Conservation (phyloP, 2,797 vertebrate genomes). For the Pantherophis alleghaniensis region DNA sequence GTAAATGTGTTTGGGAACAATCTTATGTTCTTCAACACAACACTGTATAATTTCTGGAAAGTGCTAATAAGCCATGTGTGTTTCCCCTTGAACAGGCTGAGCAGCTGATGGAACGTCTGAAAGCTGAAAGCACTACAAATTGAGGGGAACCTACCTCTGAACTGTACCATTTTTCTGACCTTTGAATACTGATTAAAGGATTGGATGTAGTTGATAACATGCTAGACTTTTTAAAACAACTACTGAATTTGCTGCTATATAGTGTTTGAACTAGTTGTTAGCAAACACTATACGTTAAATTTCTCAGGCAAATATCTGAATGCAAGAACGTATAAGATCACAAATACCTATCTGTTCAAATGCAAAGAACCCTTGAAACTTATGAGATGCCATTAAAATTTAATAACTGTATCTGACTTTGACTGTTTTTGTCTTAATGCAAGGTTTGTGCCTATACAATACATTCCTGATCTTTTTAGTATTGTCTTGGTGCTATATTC, state of each 20-base stretch:
- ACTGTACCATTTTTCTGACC: not conserved
- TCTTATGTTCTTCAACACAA: not conserved
- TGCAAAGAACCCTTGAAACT: not conserved
- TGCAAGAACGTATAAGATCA: conserved; percentile 11
- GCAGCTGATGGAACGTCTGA: conserved; percentile 86
- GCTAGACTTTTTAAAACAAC: conserved; percentile 15
- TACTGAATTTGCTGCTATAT: conserved; percentile 14
- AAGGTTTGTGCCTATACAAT: conserved; percentile 23
- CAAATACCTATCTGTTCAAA: not conserved
- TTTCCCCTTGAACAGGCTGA: conserved; percentile 81
- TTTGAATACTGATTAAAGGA: conserved; percentile 40
- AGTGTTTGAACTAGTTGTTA: not conserved
- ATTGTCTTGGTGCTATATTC: conserved; percentile 46
- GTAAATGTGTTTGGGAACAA: not conserved
- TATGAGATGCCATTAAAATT: conserved; percentile 2
- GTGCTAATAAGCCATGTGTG: not conserved
- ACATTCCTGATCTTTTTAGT: conserved; percentile 14
- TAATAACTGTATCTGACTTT: conserved; percentile 1
- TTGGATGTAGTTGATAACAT: conserved; percentile 47
- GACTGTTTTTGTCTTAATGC: conserved; percentile 11
- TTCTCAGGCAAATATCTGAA: conserved; percentile 31
- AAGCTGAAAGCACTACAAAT: conserved; percentile 72
- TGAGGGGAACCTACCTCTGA: conserved; percentile 59
- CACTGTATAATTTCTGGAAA: not conserved
- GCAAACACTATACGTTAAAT: not conserved